Base-by-base conservation (phyloP, 1,140 invertebrate genomes). In the Rhizoglyphus robini region DNA sequence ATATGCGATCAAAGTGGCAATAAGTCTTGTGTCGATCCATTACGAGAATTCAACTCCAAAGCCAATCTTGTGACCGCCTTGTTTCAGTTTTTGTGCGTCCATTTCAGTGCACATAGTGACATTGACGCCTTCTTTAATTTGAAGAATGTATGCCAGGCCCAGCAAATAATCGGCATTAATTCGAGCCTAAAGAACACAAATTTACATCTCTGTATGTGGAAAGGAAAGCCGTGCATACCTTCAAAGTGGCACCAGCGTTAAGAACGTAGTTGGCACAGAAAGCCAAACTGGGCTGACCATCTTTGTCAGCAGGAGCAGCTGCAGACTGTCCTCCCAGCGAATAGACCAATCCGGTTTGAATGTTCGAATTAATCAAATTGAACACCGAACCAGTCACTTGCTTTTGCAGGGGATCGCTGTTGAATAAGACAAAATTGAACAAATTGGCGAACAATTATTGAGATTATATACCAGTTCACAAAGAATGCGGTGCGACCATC, bases 1-100 rank as follows among this genome's bases (percentile, higher is more conserved):
- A n/a, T n/a, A n/a, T n/a, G n/a, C n/a, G n/a, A n/a, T n/a, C n/a
- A n/a, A n/a, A n/a, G n/a, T n/a, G n/a, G n/a, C n/a, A n/a, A n/a
- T n/a, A n/a, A n/a, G n/a, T n/a, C n/a, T n/a, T n/a, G n/a, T n/a
- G n/a, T n/a, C n/a, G n/a, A n/a, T n/a, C n/a, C n/a, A n/a, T 54
- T 32, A 54, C 8, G 8, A 8, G 51, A 54, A 54, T 32, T 54
- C 51, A 15, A 54, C 20, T 8, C 51, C 51, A 23, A 54, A 54
- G 8, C 51, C 51, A 15, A 54, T 54, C 51, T 54, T 54, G 20
- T 54, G 51, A 32, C 51, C 51, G 20, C 51, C 51, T 54, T 54
- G 51, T 32, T 54, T 54, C 51, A 54, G 20, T 23, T 54, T 54
- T 32, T 54, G 51, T 8, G 51, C 51, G 20, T 54, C 51, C 23